A percentile compares a stretch with the other conserved stretches of the same genome.
phyloP scores from a whole-genome alignment of 2,797 vertebrate genomes.

The Ficedula albicollis region DNA sequence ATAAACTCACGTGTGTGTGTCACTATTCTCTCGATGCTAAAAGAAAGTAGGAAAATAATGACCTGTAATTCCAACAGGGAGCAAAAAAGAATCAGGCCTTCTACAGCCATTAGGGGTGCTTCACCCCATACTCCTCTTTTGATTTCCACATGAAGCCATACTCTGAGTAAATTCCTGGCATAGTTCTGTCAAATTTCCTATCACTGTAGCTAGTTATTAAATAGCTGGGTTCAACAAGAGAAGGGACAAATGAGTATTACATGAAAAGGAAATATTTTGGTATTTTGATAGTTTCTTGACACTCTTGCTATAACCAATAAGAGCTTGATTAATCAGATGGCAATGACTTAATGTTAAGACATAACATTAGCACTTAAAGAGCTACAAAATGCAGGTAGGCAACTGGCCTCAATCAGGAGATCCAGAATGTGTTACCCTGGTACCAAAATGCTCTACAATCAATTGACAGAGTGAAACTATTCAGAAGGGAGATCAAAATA shows the following conservation, averaged over 20 bases:
- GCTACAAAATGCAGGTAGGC: background rate
- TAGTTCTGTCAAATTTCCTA: background rate
- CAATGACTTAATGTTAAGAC: background rate
- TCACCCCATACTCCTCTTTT: background rate
- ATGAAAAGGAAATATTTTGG: background rate
- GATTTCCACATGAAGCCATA: slow-evolving; percentile 12
- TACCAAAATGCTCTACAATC: background rate
- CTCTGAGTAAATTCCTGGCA: slow-evolving; percentile 11
- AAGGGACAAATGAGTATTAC: background rate
- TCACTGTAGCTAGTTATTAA: background rate
- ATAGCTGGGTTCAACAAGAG: background rate
- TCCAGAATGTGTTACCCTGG: background rate
- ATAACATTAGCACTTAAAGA: background rate
- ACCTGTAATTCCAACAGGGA: slow-evolving; percentile 48
- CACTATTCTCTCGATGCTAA: background rate
- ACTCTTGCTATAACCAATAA: background rate
- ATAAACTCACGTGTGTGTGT: slow-evolving; percentile 15
- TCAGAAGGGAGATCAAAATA: background rate
- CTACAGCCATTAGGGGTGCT: slow-evolving; percentile 4
- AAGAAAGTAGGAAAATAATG: slow-evolving; percentile 61
- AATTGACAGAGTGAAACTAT: background rate
- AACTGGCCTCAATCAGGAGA: background rate
- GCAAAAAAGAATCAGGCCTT: slow-evolving; percentile 36
- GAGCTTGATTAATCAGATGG: background rate
- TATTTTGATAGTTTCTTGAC: background rate